Evolutionary conservation across 2,888 invertebrate species (phyloP).

Genomic region (Drosophila vallismaia): DNA sequence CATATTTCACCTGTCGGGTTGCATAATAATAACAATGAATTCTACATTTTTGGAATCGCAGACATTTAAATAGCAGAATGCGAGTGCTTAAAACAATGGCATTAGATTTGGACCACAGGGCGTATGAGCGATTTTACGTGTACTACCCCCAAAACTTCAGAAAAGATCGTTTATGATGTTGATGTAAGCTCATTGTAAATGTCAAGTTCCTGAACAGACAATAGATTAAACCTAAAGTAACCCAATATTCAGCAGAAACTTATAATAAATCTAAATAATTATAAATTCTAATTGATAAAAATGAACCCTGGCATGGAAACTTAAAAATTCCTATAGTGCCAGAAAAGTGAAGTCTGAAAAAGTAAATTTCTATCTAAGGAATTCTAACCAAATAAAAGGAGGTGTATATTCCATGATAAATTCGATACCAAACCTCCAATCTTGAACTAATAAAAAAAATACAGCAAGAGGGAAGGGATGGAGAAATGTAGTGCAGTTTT

Average conservation of each 20-base stretch:
- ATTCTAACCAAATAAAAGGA: slow-evolving; percentile 8
- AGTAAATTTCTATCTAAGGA: slow-evolving; percentile 11
- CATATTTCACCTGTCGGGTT: background rate
- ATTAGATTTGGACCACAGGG: background rate
- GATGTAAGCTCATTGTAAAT: too few species aligned
- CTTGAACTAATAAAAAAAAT: background rate
- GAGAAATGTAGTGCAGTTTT: slow-evolving; percentile 23
- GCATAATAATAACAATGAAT: too few species aligned
- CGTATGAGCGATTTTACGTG: background rate
- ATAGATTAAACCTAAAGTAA: too few species aligned
- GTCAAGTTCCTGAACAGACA: too few species aligned
- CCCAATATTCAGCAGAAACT: background rate
- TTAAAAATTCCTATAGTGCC: background rate
- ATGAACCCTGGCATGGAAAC: too few species aligned
- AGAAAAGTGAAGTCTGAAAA: background rate
- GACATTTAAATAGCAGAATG: background rate
- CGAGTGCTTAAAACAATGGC: background rate
- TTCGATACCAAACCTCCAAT: background rate
- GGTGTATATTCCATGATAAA: slow-evolving; percentile 7
- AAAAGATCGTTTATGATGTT: background rate
- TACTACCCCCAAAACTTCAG: background rate
- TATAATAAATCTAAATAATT: background rate
- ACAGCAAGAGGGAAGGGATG: background rate
- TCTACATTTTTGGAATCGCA: too few species aligned
- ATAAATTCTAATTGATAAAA: background rate